phyloP scores from a whole-genome alignment of 2,888 invertebrate genomes.

The Plusia festucae region DNA sequence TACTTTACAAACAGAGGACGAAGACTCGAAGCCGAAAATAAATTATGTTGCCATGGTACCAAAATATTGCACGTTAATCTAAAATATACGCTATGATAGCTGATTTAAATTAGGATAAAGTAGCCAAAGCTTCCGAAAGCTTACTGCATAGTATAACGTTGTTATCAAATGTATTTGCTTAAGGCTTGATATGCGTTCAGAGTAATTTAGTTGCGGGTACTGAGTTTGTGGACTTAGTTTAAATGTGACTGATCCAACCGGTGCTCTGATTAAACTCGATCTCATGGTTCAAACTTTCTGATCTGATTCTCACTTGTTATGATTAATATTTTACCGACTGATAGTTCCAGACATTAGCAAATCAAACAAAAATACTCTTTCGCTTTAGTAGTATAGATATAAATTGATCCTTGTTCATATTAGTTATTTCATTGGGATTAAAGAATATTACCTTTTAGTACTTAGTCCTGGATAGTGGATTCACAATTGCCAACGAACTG shows the following conservation, averaged over 20 bases:
- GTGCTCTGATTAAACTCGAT: not conserved
- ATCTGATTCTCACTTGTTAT: not conserved
- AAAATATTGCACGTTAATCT: not conserved
- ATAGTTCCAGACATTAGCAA: no score
- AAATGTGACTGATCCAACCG: not conserved
- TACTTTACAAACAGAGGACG: no score
- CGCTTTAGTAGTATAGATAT: no score
- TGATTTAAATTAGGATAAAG: slow-evolving; percentile 4
- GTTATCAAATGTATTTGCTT: slow-evolving; percentile 2
- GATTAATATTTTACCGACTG: no score
- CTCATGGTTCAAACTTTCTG: no score
- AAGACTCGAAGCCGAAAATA: no score
- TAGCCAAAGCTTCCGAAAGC: slow-evolving; percentile 1
- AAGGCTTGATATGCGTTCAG: slow-evolving; percentile 4
- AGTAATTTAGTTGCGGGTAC: not conserved
- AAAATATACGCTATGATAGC: slow-evolving; percentile 9
- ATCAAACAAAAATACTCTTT: no score
- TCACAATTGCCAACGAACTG: not conserved
- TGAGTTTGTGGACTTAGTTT: not conserved
- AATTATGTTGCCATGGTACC: not conserved
- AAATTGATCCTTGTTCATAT: no score
- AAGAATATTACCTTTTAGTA: no score
- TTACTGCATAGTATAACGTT: not conserved
- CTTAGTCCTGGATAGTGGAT: not conserved
- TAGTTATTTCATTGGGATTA: no score